These are phyloP conservation scores for Loripinus fragilis DNA, from an alignment of 2,888 invertebrate genomes.

Conservation along the genomic window DNA sequence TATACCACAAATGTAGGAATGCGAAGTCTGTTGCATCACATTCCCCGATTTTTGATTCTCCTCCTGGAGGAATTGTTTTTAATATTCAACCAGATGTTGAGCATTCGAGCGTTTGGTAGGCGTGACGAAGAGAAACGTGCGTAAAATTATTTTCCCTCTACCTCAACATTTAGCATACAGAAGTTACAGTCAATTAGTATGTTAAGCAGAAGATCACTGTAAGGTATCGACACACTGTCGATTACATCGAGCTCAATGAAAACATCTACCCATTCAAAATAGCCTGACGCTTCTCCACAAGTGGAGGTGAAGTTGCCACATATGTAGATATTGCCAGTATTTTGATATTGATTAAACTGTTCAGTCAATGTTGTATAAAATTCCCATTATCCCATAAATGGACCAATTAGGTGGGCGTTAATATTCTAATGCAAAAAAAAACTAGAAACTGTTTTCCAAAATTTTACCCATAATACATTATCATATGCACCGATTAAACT, in stretches of 20 bases:
- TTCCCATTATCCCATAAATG: not conserved
- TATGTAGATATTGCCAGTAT: slow-evolving; percentile 22
- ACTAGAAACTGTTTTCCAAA: not conserved
- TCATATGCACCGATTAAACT: not conserved
- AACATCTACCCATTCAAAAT: slow-evolving; percentile 34
- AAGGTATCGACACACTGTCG: slow-evolving; percentile 1
- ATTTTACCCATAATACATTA: slow-evolving; percentile 24
- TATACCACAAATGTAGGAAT: too few species aligned
- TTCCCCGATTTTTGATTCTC: too few species aligned
- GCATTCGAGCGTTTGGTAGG: too few species aligned
- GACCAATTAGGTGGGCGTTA: slow-evolving; percentile 3
- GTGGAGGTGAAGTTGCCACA: slow-evolving; percentile 30
- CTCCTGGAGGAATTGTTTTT: too few species aligned
- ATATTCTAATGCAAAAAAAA: slow-evolving; percentile 10
- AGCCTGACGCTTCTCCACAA: slow-evolving; percentile 18
- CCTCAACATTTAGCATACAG: slow-evolving; percentile 30
- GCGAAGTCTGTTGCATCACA: not conserved
- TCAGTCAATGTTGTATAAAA: slow-evolving; percentile 8
- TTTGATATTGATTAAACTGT: slow-evolving; percentile 32
- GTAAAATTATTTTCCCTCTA: slow-evolving; percentile 3
- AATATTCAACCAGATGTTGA: too few species aligned
- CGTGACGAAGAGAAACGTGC: slow-evolving; percentile 13
- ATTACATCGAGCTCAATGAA: slow-evolving; percentile 22
- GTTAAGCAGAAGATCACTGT: slow-evolving; percentile 25
- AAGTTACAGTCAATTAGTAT: slow-evolving; percentile 25